These are phyloP conservation scores for Limnephilus marmoratus DNA, from an alignment of 2,888 invertebrate genomes.

Conservation along the genomic window DNA sequence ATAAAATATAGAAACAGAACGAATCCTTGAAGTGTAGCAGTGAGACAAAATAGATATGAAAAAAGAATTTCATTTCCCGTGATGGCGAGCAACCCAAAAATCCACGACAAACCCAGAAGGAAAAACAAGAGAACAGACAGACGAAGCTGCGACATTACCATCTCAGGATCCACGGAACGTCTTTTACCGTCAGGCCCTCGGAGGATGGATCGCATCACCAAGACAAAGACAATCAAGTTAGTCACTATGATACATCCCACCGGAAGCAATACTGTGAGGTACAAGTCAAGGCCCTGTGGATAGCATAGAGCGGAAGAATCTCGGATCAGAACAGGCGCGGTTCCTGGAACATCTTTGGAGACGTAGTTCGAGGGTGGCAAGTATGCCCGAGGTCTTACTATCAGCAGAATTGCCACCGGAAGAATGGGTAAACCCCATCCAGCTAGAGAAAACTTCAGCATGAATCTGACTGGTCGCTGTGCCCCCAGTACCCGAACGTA, in stretches of 20 bases:
- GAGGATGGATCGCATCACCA: slow-evolving; percentile 77
- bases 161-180: slow-evolving; percentile 72
- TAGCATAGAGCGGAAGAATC: slow-evolving; percentile 71
- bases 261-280: slow-evolving; percentile 77
- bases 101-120: slow-evolving; percentile 79
- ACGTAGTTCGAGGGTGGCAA: slow-evolving; percentile 66
- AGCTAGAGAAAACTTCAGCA: slow-evolving; percentile 79
- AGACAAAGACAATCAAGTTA: slow-evolving; percentile 77
- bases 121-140: slow-evolving; percentile 79
- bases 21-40: slow-evolving; percentile 80
- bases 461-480: slow-evolving; percentile 78
- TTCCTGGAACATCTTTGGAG: slow-evolving; percentile 38
- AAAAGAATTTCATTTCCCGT: slow-evolving; percentile 74
- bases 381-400: slow-evolving; percentile 70
- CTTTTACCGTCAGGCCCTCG: slow-evolving; percentile 76
- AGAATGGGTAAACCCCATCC: slow-evolving; percentile 81
- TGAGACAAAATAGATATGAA: slow-evolving; percentile 81
- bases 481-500: slow-evolving; percentile 82
- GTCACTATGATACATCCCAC: slow-evolving; percentile 75
- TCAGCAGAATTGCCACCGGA: slow-evolving; percentile 75
- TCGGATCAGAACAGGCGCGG: slow-evolving; percentile 3
- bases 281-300: slow-evolving; percentile 76
- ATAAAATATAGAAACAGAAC: slow-evolving; percentile 80
- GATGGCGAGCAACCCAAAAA: slow-evolving; percentile 79
- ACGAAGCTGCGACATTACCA: slow-evolving; percentile 76